Base-by-base conservation (phyloP, 2,888 invertebrate species). In the Agrochola litura region DNA sequence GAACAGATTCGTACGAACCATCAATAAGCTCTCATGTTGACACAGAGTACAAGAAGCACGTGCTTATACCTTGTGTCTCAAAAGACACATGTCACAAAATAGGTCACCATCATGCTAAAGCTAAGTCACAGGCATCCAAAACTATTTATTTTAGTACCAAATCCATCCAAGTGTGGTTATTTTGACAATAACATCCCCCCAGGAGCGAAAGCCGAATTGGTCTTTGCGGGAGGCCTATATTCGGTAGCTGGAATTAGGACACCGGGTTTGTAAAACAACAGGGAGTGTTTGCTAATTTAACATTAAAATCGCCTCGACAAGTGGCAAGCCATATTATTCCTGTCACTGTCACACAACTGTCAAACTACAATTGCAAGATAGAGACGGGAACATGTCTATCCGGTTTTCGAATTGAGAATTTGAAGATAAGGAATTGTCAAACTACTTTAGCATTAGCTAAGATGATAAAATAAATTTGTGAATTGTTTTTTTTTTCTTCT, bases 211-310 rank as follows among this genome's bases (percentile, higher is more conserved):
- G 3, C 58, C 71, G 56, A 61, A 58, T 65, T 43, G 43, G 52
- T 80, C 82, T 76, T 66, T 49, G 82, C 82, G 84, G 84, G 82
- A 83, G 82, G 30, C 69, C 66, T 43, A 5, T 12, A n/a, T 58
- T 72, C 2, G 3, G 19, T 12, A 3, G 30, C 14, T 41, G 16
- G 9, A 83, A 76, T 73, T 67, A 70, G 76, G 65, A 25, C 83
- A 82, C n/a, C 30, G 60, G 16, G 4, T 49, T 10, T 41, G 6
- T 43, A 5, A 8, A 41, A 64, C 52, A 43, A 43, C 25, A 49
- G 1, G 12, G 30, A 49, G n/a, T 68, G 52, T 52, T 49, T 56
- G 66, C 65, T 61, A 64, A 68, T 74, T 43, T 16, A 9, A 52
- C 52, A 22, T 67, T 19, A 25, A 49, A 65, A 46, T 66, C 8